Percentiles rank a stretch among this genome's conserved stretches.
These are phyloP conservation scores for Caenorhabditis parvicauda DNA, from an alignment of 2,888 invertebrate species.

Conservation along the genomic window DNA sequence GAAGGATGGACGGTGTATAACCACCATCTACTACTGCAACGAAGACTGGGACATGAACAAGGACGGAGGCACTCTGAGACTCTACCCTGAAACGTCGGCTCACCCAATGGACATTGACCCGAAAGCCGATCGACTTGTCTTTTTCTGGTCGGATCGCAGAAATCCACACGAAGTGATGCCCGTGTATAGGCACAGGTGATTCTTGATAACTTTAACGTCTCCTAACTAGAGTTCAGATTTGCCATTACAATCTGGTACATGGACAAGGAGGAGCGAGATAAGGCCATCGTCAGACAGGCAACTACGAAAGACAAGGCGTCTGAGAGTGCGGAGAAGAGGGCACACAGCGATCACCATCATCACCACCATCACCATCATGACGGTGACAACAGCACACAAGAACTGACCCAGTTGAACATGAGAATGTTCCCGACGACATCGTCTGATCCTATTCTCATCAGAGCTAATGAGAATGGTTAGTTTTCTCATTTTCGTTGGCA, in stretches of 20 bases:
- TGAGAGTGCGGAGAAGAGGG: conserved; percentile 6
- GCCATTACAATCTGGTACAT: conserved; percentile 58
- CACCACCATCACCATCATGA: too few relatives aligned
- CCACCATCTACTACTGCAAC: conserved; percentile 95
- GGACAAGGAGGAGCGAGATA: conserved; percentile 40
- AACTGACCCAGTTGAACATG: conserved; percentile 10
- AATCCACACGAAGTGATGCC: conserved; percentile 97
- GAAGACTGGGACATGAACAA: conserved; percentile 74
- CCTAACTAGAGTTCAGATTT: conserved; percentile 42
- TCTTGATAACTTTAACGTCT: background rate
- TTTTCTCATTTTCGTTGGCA: too few relatives aligned
- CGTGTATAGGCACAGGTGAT: conserved; percentile 76
- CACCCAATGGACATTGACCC: conserved; percentile 85
- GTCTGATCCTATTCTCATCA: conserved; percentile 16
- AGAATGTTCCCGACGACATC: conserved; percentile 21
- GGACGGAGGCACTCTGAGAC: conserved; percentile 81
- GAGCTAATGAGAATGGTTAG: conserved; percentile 8
- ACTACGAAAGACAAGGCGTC: conserved; percentile 10
- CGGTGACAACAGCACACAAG: conserved; percentile 16
- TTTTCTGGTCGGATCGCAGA: conserved; percentile 94
- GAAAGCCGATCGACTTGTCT: conserved; percentile 84
- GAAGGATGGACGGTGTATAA: conserved; percentile 90
- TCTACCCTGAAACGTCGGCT: conserved; percentile 83
- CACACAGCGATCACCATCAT: conserved; percentile 8
- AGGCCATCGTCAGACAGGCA: conserved; percentile 3